phyloP scores from a whole-genome alignment of 2,797 vertebrate genomes.

The Heteromormyrus szaboi region DNA sequence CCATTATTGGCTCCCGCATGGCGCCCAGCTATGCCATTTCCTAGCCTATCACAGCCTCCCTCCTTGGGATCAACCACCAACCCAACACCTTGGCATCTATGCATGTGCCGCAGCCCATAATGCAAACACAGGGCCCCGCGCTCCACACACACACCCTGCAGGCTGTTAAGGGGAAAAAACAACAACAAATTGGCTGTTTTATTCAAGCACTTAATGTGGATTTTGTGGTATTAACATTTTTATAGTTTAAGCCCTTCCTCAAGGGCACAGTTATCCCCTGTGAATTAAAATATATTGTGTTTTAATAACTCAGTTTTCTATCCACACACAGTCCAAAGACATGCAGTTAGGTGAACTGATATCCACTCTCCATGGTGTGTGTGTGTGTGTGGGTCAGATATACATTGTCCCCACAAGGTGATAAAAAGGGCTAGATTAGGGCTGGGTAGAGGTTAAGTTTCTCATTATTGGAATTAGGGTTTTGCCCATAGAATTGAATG shows the following conservation, averaged over 20 bases:
- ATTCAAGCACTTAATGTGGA: neutral
- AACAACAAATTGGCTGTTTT: neutral
- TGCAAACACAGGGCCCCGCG: neutral
- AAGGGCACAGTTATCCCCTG: neutral
- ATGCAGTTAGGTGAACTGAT: neutral
- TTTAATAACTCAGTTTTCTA: neutral
- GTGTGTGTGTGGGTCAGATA: neutral
- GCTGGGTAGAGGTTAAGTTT: neutral
- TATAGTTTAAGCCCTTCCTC: constrained; percentile 10
- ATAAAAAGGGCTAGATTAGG: neutral
- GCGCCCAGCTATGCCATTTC: neutral
- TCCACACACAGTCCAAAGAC: neutral
- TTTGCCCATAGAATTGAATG: neutral
- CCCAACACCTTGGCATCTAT: neutral
- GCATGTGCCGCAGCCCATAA: neutral
- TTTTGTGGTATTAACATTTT: constrained; percentile 4
- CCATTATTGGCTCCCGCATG: neutral
- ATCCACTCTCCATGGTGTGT: neutral
- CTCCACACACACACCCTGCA: neutral
- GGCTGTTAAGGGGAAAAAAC: neutral
- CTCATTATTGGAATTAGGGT: neutral
- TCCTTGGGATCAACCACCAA: neutral
- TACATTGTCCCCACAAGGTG: neutral
- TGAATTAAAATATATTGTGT: neutral
- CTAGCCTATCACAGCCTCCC: neutral